phyloP scores from a whole-genome alignment of 2,113 vertebrate genomes.

The Macroglossus sobrinus region DNA sequence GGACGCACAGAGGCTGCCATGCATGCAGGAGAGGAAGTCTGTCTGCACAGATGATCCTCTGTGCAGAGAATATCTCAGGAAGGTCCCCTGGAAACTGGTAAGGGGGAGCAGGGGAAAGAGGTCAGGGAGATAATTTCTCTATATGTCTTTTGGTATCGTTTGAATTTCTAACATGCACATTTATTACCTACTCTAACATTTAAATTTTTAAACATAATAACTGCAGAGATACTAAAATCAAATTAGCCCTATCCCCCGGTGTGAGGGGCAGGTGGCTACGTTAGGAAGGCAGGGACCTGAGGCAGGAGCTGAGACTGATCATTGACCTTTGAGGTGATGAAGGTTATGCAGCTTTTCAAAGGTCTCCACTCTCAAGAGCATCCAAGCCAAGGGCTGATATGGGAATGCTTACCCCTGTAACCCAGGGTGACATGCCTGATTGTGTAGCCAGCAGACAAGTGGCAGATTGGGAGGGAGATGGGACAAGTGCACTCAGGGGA shows the following conservation, averaged over 20 bases:
- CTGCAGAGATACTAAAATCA: background rate
- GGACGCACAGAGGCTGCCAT: background rate
- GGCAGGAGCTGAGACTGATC: too few species aligned
- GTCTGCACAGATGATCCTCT: background rate
- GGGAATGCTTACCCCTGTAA: fast-evolving
- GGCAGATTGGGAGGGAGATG: background rate
- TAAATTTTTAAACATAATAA: background rate
- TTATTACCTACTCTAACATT: background rate
- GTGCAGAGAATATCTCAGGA: fast-evolving
- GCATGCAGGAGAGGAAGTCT: fast-evolving
- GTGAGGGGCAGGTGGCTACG: background rate
- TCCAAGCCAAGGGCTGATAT: background rate
- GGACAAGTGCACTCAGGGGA: background rate
- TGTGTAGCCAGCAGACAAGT: background rate
- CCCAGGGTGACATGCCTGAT: background rate
- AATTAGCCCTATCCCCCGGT: background rate
- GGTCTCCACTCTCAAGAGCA: fast-evolving
- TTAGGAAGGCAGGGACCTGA: background rate
- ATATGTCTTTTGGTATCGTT: too few species aligned
- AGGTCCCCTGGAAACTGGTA: background rate
- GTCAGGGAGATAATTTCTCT: background rate
- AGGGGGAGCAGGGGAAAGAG: background rate
- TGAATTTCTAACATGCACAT: background rate
- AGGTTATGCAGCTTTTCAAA: too few species aligned
- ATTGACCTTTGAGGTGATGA: background rate